Conservation (phyloP, 37 sponge, comb jelly and placozoan genomes). For the Geodia barretti region DNA sequence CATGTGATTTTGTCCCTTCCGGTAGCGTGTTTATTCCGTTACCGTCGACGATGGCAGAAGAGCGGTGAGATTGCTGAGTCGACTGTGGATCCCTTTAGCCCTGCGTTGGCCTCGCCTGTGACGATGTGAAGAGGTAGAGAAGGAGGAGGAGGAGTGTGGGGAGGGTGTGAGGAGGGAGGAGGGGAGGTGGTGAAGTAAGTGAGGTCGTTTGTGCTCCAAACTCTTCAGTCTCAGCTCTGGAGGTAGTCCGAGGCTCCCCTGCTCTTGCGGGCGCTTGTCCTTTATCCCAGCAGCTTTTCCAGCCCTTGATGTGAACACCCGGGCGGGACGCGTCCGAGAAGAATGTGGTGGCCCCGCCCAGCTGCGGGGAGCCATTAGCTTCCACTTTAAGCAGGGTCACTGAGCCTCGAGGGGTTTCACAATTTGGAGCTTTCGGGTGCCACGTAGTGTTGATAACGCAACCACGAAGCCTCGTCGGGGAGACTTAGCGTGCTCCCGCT, state of each 20-base stretch:
- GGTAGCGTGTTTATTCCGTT: neutral
- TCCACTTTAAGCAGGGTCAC: constrained; percentile 77
- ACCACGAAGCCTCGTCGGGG: constrained; percentile 41
- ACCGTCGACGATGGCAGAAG: neutral
- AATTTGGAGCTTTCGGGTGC: constrained; percentile 87
- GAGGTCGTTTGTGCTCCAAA: constrained; percentile 5
- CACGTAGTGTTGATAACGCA: constrained; percentile 48
- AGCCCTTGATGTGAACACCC: constrained; percentile 72
- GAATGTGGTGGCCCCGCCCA: constrained; percentile 72
- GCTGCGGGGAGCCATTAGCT: constrained; percentile 75
- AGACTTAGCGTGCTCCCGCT: constrained; percentile 6
- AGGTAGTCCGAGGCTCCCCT: neutral
- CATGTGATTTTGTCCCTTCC: neutral
- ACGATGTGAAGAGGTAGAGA: neutral
- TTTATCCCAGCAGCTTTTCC: constrained; percentile 20
- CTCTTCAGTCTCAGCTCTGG: neutral
- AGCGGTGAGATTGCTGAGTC: neutral
- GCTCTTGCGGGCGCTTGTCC: neutral
- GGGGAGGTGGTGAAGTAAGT: neutral
- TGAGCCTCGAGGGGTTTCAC: constrained; percentile 86
- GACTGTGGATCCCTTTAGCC: neutral
- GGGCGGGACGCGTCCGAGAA: constrained; percentile 64
- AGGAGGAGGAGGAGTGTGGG: neutral
- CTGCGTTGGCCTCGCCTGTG: neutral
- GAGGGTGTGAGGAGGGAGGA: neutral